These are phyloP conservation scores for Phlogophora meticulosa DNA, from an alignment of 2,888 invertebrate species.

Conservation along the genomic window DNA sequence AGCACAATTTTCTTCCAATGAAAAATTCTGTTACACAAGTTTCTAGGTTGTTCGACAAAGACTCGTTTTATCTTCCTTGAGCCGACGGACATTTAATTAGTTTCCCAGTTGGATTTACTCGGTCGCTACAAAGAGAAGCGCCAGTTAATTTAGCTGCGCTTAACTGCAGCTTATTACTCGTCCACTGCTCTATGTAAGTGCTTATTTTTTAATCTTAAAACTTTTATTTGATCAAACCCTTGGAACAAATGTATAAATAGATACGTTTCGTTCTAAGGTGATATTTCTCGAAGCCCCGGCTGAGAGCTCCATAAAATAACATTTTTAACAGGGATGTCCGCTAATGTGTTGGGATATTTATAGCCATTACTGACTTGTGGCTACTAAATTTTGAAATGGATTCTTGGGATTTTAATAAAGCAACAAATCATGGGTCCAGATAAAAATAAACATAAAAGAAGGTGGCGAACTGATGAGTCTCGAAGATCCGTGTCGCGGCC, in stretches of 20 bases:
- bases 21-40: constrained; percentile 55
- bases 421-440: constrained; percentile 46
- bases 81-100: constrained; percentile 77
- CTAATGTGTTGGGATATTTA: constrained; percentile 29
- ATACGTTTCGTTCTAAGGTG: neutral
- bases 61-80: constrained; percentile 66
- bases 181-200: constrained; percentile 21
- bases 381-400: constrained; percentile 3
- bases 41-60: constrained; percentile 65
- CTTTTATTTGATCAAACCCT: constrained; percentile 32
- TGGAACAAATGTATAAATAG: constrained; percentile 3
- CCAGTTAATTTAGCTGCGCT: constrained; percentile 47
- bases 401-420: constrained; percentile 17
- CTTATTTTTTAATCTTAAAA: constrained; percentile 38
- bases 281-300: neutral
- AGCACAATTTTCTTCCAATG: constrained; percentile 49
- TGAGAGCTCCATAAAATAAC: constrained; percentile 19
- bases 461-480: constrained; percentile 70
- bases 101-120: constrained; percentile 73
- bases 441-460: constrained; percentile 68
- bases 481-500: constrained; percentile 84
- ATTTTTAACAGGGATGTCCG: constrained; percentile 25
- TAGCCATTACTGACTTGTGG: constrained; percentile 13
- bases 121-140: constrained; percentile 58
- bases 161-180: constrained; percentile 46